Evolutionary conservation across 2,888 invertebrate genomes (phyloP).

Genomic region (Plebejus anna): DNA sequence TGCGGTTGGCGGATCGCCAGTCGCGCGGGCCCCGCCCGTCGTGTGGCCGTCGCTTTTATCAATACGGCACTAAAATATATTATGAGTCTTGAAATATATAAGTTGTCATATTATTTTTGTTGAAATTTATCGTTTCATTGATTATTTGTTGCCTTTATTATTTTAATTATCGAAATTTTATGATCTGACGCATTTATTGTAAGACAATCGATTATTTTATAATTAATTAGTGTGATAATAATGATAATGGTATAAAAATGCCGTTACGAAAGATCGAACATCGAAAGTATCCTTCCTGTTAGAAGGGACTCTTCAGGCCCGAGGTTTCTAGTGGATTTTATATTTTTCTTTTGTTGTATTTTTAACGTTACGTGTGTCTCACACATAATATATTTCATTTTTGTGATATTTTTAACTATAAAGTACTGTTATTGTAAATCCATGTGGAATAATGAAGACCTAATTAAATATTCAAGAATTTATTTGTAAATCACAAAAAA

Average conservation of each 20-base stretch:
- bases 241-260: slow-evolving; percentile 77
- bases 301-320: slow-evolving; percentile 79
- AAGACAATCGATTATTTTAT: slow-evolving; percentile 80
- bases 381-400: slow-evolving; percentile 81
- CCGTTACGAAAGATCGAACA: slow-evolving; percentile 78
- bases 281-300: slow-evolving; percentile 81
- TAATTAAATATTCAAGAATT: slow-evolving; percentile 80
- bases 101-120: slow-evolving; percentile 76
- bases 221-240: slow-evolving; percentile 80
- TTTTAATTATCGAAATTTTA: slow-evolving; percentile 77
- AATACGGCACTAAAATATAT: slow-evolving; percentile 66
- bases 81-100: slow-evolving; percentile 69
- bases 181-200: slow-evolving; percentile 81
- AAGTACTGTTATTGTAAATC: slow-evolving; percentile 80
- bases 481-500: slow-evolving; percentile 81
- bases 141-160: slow-evolving; percentile 76
- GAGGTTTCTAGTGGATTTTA: slow-evolving; percentile 79
- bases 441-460: slow-evolving; percentile 79
- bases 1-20: not conserved
- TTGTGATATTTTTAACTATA: slow-evolving; percentile 82
- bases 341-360: slow-evolving; percentile 79
- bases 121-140: slow-evolving; percentile 75
- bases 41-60: slow-evolving; percentile 72
- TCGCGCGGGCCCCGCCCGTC: slow-evolving; percentile 45
- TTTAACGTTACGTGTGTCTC: slow-evolving; percentile 81